phyloP scores from a whole-genome alignment of 2,797 vertebrate species.

The Lophius americanus region DNA sequence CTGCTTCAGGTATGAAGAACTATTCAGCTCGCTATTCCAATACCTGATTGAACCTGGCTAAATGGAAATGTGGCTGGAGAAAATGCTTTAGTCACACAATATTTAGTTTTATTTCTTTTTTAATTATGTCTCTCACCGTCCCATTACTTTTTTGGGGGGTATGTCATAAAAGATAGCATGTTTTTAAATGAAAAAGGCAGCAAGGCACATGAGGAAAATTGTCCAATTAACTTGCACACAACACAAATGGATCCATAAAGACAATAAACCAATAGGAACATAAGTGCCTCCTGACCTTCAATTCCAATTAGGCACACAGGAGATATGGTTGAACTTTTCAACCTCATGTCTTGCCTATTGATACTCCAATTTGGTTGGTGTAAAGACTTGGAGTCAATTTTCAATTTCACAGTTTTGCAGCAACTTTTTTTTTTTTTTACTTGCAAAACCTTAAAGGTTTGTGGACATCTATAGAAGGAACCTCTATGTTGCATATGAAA shows the following conservation, averaged over 20 bases:
- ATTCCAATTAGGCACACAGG: conserved; percentile 76
- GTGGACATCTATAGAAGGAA: conserved; percentile 32
- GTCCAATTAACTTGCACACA: conserved; percentile 37
- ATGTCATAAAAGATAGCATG: conserved; percentile 62
- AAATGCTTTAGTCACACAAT: conserved; percentile 73
- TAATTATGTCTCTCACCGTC: conserved; percentile 72
- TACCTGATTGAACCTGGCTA: conserved; percentile 77
- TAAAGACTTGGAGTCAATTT: conserved; percentile 63
- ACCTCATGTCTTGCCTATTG: conserved; percentile 73
- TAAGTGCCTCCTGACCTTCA: conserved; percentile 78
- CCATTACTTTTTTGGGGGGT: conserved; percentile 71
- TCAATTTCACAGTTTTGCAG: conserved; percentile 47
- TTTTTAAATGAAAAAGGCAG: conserved; percentile 61
- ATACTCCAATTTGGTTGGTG: conserved; percentile 58
- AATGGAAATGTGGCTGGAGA: conserved; percentile 73
- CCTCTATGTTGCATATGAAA: conserved; percentile 37
- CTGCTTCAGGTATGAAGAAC: conserved; percentile 75
- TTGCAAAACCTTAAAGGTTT: conserved; percentile 55
- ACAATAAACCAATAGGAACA: conserved; percentile 74
- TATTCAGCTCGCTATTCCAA: conserved; percentile 67
- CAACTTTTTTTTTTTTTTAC: conserved; percentile 44
- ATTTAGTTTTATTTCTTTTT: conserved; percentile 75
- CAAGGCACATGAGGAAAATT: conserved; percentile 44
- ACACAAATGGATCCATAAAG: conserved; percentile 70
- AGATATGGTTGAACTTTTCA: conserved; percentile 79